Base-by-base conservation (phyloP, 2,113 vertebrate genomes). In the Sebastes schlegelii region DNA sequence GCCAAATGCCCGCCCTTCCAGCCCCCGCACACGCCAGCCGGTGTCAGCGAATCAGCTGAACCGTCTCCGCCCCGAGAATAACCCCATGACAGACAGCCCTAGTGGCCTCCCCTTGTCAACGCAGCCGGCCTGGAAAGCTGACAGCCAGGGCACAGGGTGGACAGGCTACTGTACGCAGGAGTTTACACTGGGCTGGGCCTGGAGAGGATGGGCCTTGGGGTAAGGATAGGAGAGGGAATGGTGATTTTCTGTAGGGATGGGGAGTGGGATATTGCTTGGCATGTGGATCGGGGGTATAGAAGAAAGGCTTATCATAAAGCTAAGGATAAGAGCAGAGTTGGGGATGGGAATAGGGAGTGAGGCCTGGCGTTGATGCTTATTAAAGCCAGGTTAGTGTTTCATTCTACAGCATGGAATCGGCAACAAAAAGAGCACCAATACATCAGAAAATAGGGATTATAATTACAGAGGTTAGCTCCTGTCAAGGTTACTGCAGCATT, bases 1-100 rank as follows among this genome's bases (percentile, higher is more conserved):
- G 89, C 92, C 91, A 91, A 92, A 90, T 76, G 87, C 92, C 87
- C 86, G 88, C 92, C 92, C 92, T 92, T 90, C 91, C 87, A 93
- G 88, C 88, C 91, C 89, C 74, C 92, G 85, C 80, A 91, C 94
- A 84, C 87, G 73, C 84, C 46, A 79, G 87, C 89, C 90, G 74
- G 90, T 87, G 94, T 95, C 93, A 95, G 95, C 88, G 94, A 96
- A 95, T 91, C 92, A 94, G 94, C 88, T 90, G 94, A 96, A 96
- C 89, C 80, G 88, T 91, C 93, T 95, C 92, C 95, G 89, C 93
- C 87, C 66, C 61, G 94, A 95, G 91, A 94, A 94, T 95, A 93
- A 92, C 91, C 94, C 94, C 90, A 77, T 94, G 95, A 96, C 94
- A 96, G 95, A 93, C 91, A 94, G 94, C 92, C 93, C 90, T 93